phyloP scores from a whole-genome alignment of 2,797 vertebrate genomes.

The Halcyon chelicuti region DNA sequence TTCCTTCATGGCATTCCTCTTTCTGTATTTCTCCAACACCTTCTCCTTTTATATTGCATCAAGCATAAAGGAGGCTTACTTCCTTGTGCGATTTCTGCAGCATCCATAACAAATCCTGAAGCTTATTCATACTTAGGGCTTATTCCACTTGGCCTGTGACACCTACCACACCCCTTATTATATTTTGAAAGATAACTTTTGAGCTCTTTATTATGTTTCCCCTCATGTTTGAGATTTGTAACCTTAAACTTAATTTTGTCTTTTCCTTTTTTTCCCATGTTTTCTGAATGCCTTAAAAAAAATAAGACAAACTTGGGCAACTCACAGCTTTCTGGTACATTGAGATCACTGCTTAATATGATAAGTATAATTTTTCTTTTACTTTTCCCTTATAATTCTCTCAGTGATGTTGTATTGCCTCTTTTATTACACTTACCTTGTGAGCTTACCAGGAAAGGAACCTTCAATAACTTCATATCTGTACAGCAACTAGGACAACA shows the following conservation, averaged over 20 bases:
- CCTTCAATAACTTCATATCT: not conserved
- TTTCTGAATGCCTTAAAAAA: not conserved
- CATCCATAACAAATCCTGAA: not conserved
- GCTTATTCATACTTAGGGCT: not conserved
- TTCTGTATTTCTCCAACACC: not conserved
- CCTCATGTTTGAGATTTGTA: not conserved
- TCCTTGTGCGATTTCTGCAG: not conserved
- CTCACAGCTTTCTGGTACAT: not conserved
- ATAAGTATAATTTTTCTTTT: not conserved
- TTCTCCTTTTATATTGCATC: not conserved
- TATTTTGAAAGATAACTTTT: not conserved
- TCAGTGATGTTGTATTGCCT: not conserved
- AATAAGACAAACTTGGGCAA: not conserved
- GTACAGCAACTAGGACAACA: not conserved
- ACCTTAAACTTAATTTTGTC: not conserved
- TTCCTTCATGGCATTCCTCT: not conserved
- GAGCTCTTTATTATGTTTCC: not conserved
- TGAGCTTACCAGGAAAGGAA: not conserved
- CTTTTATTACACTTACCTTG: not conserved
- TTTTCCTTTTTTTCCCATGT: not conserved
- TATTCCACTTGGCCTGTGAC: not conserved
- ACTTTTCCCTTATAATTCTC: no score
- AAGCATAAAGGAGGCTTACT: not conserved
- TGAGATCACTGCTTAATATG: not conserved
- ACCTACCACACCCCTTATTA: not conserved